Evolutionary conservation across 1,140 invertebrate genomes (phyloP).

Genomic region (Palaemon carinicauda): DNA sequence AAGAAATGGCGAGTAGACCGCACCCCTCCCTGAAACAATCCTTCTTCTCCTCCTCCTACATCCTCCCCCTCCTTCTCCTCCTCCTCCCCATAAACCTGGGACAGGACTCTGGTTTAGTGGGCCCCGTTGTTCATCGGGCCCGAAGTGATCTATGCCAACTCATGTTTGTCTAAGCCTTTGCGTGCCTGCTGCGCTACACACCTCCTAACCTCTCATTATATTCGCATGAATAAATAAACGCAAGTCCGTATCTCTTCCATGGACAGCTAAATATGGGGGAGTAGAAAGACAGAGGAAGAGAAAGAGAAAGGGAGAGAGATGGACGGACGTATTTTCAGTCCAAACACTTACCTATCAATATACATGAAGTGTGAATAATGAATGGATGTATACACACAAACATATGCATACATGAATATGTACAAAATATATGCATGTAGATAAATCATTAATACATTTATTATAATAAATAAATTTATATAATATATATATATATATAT

Average conservation of each 20-base stretch:
- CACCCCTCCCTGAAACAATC: background rate
- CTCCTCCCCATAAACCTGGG: background rate
- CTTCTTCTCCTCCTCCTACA: background rate
- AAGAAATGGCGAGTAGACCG: background rate
- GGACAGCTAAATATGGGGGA: background rate
- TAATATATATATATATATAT: background rate
- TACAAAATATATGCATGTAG: background rate
- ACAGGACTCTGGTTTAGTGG: background rate
- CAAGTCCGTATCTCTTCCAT: background rate
- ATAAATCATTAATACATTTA: too few species aligned
- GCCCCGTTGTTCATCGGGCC: background rate
- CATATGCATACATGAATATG: background rate
- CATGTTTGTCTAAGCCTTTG: constrained; percentile 27
- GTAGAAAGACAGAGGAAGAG: background rate
- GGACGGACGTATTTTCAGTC: background rate
- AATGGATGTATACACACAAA: background rate
- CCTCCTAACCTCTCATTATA: constrained; percentile 40
- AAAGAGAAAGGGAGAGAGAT: constrained; percentile 18
- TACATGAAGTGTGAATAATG: background rate
- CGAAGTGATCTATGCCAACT: constrained; percentile 29
- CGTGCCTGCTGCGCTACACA: constrained; percentile 36
- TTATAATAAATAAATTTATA: too few species aligned
- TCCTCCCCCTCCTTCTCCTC: background rate
- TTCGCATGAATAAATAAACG: background rate
- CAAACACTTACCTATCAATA: background rate